phyloP scores from a whole-genome alignment of 2,888 invertebrate genomes.

The Xestia c-nigrum region DNA sequence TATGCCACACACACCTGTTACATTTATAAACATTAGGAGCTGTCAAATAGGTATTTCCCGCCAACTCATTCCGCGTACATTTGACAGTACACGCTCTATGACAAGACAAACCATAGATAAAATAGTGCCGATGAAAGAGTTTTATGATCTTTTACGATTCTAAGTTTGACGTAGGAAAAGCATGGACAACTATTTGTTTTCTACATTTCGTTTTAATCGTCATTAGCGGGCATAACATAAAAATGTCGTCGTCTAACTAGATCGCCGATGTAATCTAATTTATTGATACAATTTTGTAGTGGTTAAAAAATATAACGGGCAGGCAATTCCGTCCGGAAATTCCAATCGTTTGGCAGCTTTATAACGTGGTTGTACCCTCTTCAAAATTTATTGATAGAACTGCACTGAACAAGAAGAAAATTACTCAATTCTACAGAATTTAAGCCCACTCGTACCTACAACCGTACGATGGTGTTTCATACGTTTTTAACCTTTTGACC shows the following conservation, averaged over 20 bases:
- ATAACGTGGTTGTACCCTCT: constrained; percentile 3
- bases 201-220: constrained; percentile 25
- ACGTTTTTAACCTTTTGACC: too few species aligned
- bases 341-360: constrained; percentile 12
- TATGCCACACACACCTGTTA: constrained; percentile 64
- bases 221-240: constrained; percentile 21
- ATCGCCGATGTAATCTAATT: constrained; percentile 23
- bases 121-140: constrained; percentile 10
- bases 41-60: constrained; percentile 65
- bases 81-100: constrained; percentile 39
- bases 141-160: not conserved
- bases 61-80: constrained; percentile 37
- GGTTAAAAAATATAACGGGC: constrained; percentile 19
- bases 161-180: not conserved
- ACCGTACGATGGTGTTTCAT: too few species aligned
- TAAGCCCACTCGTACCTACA: not conserved
- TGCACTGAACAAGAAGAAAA: not conserved
- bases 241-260: constrained; percentile 30
- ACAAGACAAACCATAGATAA: constrained; percentile 25
- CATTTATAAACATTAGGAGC: constrained; percentile 54
- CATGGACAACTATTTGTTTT: not conserved
- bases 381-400: not conserved
- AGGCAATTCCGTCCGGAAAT: constrained; percentile 27
- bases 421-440: not conserved
- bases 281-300: constrained; percentile 41